These are phyloP conservation scores for Gymnosoma rotundatum DNA, from an alignment of 2,888 invertebrate genomes.

Conservation along the genomic window DNA sequence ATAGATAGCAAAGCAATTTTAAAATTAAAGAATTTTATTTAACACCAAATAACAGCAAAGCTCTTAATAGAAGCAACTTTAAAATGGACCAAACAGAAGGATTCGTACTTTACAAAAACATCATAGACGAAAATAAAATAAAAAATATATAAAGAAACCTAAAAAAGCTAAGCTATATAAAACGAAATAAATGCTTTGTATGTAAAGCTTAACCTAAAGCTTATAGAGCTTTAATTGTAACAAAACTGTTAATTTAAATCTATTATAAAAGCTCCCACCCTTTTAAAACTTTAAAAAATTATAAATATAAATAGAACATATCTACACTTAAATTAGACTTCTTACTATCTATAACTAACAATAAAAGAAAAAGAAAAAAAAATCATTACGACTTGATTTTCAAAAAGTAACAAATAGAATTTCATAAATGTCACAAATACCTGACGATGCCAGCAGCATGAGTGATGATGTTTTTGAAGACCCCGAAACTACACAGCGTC, in stretches of 20 bases:
- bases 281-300: constrained; percentile 33
- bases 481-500: constrained; percentile 82
- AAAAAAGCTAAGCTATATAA: constrained; percentile 6
- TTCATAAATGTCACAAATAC: constrained; percentile 83
- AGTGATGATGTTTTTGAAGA: constrained; percentile 93
- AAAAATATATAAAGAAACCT: constrained; percentile 27
- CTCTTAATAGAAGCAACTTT: constrained; percentile 8
- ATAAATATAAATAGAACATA: constrained; percentile 27
- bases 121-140: neutral
- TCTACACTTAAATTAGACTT: constrained; percentile 26
- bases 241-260: constrained; percentile 36
- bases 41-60: constrained; percentile 4
- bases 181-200: constrained; percentile 11
- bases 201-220: constrained; percentile 20
- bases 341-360: constrained; percentile 16
- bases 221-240: constrained; percentile 4
- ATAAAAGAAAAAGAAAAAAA: neutral
- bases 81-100: constrained; percentile 43
- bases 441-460: constrained; percentile 88
- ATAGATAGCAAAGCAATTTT: too few species aligned
- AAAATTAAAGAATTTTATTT: neutral
- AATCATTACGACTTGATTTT: constrained; percentile 5
- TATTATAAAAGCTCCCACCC: constrained; percentile 36
- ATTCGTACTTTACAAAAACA: constrained; percentile 6
- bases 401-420: constrained; percentile 1